Percentiles rank a stretch among this genome's conserved stretches.
Evolutionary conservation across 2,797 vertebrate genomes (phyloP).

Genomic region (Tapera naevia): DNA sequence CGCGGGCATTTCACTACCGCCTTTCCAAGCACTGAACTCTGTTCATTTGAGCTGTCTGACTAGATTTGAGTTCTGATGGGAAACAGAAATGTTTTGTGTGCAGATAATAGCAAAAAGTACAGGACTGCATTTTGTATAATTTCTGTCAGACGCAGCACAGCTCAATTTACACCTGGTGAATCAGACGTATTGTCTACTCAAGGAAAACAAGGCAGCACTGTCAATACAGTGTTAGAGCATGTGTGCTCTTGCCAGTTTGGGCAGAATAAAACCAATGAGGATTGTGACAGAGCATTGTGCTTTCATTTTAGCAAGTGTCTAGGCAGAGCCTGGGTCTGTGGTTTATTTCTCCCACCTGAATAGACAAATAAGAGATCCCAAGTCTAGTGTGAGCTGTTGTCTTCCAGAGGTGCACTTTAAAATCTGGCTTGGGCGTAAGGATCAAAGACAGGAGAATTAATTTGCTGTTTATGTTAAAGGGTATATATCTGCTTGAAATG

Average conservation of each 20-base stretch:
- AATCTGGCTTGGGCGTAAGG: neutral
- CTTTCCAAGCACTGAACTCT: neutral
- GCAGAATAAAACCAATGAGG: neutral
- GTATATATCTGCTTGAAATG: conserved; percentile 18
- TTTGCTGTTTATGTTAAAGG: conserved; percentile 45
- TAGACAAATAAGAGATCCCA: neutral
- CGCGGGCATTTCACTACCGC: accelerated
- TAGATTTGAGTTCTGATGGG: neutral
- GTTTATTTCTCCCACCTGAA: neutral
- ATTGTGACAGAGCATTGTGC: neutral
- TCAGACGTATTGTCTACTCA: neutral
- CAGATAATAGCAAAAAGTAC: neutral
- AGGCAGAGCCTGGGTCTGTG: neutral
- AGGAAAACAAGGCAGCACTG: neutral
- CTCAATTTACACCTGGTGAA: neutral
- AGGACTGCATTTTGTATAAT: neutral
- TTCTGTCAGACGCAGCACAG: neutral
- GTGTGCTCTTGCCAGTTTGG: conserved; percentile 20
- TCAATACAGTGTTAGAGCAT: neutral
- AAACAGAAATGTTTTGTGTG: conserved; percentile 1
- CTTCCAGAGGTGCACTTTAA: neutral
- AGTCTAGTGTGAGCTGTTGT: neutral
- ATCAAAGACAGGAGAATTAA: conserved; percentile 30
- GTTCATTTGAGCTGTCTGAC: neutral
- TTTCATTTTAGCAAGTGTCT: neutral